Base-by-base conservation (phyloP, 2,888 invertebrate species). In the Noctua janthina region DNA sequence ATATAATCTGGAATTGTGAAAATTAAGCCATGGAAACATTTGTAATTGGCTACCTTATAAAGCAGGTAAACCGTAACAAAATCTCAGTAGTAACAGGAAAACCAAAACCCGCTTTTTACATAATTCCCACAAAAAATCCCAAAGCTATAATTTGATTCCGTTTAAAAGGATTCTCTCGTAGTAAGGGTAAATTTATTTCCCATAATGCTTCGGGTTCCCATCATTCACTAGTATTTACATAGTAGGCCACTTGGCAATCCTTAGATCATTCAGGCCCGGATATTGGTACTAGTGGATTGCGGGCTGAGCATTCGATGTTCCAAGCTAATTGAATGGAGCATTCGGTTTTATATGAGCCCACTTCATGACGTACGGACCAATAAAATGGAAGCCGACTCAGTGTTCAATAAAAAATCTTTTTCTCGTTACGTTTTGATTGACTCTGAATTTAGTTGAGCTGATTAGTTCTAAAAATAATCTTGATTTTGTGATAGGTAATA, bases 251-350 rank as follows among this genome's bases (percentile, higher is more conserved):
- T 90, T 90, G 90, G 85, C 90, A 91, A 82, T 76, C 86, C 87
- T 90, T 81, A 86, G 89, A 87, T 88, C 85, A 85, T 90, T 90
- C 70, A 91, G 89, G 82, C 89, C 89, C 93, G 94, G 94, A 93
- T 94, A 93, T 94, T 93, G 92, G 92, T 87, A 89, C 88, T 87
- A 89, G 87, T 90, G 82, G 82, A 79, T 81, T 86, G 85, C 81
- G 87, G 86, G 86, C 80, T 90, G 89, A 90, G 88, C 85, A 85
- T 88, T 90, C 87, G 84, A 88, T 88, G 86, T 85, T 88, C 90
- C 79, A 79, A 82, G 82, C 90, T 92, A 91, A 92, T 92, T 92
- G 93, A 90, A 91, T 90, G 90, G 88, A 83, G 89, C 86, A 87
- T 86, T 87, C 82, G 84, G 77, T 86, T 90, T 89, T 91, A 92